Evolutionary conservation across 2,113 vertebrate species (phyloP), one percentile per base, ranked within the genome.

Genomic region (Aplodontia rufa): DNA sequence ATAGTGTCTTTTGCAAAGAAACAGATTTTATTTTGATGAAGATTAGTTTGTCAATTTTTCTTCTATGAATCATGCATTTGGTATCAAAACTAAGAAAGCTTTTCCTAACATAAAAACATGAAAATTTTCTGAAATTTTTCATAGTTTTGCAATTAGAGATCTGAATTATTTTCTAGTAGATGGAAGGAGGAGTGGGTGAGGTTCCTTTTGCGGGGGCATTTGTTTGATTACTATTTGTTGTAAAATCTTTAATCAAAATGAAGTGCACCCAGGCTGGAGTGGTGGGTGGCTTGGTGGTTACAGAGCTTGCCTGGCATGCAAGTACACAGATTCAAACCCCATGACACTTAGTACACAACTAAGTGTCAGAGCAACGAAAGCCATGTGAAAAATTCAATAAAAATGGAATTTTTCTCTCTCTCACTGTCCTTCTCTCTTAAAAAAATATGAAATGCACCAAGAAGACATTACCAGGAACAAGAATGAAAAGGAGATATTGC

Each of bases 111-210:
- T 14, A 60, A 58, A 28, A 60, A 9, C 8, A 60, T 60, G 28
- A 55, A 55, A 20, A 24, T 64, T 89, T 82, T 78, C 72, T 53
- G 19, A 20, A 85, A 69, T 24, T 74, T 74, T 51, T 71, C 76
- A 89, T 37, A 37, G 49, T 37, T 85, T 96, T 91, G 24, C 8
- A 51, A 66, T 62, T 68, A 91, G 79, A 85, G 68, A 8, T 26
- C 32, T 91, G 22, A 87, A 11, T 45, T 87, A 72, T 72, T 84
- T 93, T 96, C 94, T n/a, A n/a, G 26, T 37, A 32, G 62, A 75
- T 80, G 16, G 22, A 53, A 3, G 60, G 32, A 85, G 28, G 16
- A 64, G 69, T 26, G 42, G 22, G 51, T n/a, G 13, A 64, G 66
- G 30, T 47, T 76, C 66, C 7, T 45, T 45, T 72, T 75, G 13